Conservation (phyloP, 2,888 invertebrate genomes). For the Andrena marginata region DNA sequence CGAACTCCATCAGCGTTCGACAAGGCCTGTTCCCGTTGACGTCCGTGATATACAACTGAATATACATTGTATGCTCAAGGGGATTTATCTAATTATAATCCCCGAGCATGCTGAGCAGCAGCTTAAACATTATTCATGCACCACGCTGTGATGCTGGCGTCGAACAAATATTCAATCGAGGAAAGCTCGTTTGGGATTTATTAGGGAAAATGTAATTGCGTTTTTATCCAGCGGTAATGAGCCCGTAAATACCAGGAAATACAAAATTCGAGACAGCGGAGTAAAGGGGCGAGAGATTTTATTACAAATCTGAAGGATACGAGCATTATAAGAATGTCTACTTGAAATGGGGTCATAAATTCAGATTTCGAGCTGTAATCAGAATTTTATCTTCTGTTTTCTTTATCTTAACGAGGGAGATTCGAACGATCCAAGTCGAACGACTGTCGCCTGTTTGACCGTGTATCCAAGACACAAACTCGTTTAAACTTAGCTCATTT, state of each 20-base stretch:
- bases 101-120: conserved; percentile 1
- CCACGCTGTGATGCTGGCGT: not conserved
- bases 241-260: not conserved
- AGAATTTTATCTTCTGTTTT: too few species aligned
- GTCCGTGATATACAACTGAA: conserved; percentile 11
- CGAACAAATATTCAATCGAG: conserved; percentile 19
- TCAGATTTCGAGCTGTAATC: too few species aligned
- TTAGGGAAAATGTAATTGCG: not conserved
- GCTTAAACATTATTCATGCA: conserved; percentile 19
- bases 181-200: not conserved
- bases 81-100: conserved; percentile 46
- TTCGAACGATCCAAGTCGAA: not conserved
- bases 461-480: not conserved
- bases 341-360: too few species aligned
- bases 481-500: not conserved
- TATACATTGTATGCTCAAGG: conserved; percentile 16
- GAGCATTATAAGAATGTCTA: too few species aligned
- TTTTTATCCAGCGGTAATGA: not conserved
- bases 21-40: conserved; percentile 21
- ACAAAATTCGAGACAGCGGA: too few species aligned
- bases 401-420: not conserved
- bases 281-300: too few species aligned
- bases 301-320: too few species aligned
- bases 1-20: not conserved
- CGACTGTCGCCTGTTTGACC: not conserved